Evolutionary conservation across 2,888 invertebrate genomes (phyloP).

Genomic region (Drosophila nr. fundita): DNA sequence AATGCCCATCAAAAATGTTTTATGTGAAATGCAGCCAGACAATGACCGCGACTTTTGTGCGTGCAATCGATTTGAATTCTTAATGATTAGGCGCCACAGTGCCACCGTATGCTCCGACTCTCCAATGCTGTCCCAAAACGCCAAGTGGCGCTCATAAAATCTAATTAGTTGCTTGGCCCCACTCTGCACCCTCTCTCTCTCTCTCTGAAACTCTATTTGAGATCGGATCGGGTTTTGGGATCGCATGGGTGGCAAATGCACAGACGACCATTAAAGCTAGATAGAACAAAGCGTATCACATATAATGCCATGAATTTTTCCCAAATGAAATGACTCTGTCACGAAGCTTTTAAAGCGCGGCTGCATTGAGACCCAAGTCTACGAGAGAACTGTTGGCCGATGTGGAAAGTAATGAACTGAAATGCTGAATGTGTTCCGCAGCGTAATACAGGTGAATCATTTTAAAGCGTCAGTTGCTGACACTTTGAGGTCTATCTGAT

Average conservation of each 20-base stretch:
- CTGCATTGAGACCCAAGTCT: conserved; percentile 13
- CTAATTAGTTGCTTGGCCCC: conserved; percentile 73
- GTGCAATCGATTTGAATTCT: conserved; percentile 81
- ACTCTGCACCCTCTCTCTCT: conserved; percentile 2
- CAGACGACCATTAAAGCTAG: conserved; percentile 62
- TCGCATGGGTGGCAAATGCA: conserved; percentile 70
- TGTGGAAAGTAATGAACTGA: conserved; percentile 1
- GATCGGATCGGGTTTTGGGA: conserved; percentile 29
- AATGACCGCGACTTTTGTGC: conserved; percentile 28
- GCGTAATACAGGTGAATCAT: conserved; percentile 60
- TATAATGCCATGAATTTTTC: conserved; percentile 47
- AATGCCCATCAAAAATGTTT: conserved; percentile 78
- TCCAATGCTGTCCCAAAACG: conserved; percentile 22
- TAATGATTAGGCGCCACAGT: conserved; percentile 81
- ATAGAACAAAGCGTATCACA: conserved; percentile 69
- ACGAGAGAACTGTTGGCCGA: conserved; percentile 18
- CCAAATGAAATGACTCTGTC: conserved; percentile 72
- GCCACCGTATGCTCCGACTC: conserved; percentile 62
- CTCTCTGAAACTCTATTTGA: conserved; percentile 1
- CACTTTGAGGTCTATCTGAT: conserved; percentile 35
- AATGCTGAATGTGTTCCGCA: conserved; percentile 5
- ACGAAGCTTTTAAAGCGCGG: conserved; percentile 68
- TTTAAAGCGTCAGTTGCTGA: conserved; percentile 37
- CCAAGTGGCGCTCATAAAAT: conserved; percentile 71
- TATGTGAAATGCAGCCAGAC: conserved; percentile 63